Evolutionary conservation across 2,113 vertebrate species (phyloP).

Genomic region (Macrotus californicus): DNA sequence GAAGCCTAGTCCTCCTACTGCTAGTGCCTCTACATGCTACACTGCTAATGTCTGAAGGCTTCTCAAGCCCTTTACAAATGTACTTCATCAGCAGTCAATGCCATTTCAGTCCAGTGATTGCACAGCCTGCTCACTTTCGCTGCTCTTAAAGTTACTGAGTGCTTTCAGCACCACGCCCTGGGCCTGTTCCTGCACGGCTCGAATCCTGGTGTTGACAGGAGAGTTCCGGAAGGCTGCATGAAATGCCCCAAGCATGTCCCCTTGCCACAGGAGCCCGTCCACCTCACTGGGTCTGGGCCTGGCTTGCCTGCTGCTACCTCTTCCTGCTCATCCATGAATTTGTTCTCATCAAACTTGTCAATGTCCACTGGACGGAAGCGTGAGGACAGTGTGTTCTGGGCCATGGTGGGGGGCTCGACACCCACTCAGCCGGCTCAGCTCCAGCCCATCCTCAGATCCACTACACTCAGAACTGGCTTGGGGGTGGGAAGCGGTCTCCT

Average conservation of each 20-base stretch:
- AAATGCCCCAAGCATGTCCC: constrained; percentile 87
- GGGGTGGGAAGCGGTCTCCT: constrained; percentile 48
- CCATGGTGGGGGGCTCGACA: constrained; percentile 75
- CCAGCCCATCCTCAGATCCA: background rate
- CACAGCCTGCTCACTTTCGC: constrained; percentile 88
- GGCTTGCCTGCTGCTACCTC: constrained; percentile 81
- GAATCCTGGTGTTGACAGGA: constrained; percentile 81
- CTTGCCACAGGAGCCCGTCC: constrained; percentile 87
- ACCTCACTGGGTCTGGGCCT: constrained; percentile 87
- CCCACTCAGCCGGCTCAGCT: background rate
- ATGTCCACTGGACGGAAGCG: constrained; percentile 88
- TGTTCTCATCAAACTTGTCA: constrained; percentile 89
- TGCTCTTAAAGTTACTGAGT: constrained; percentile 87
- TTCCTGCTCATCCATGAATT: constrained; percentile 89
- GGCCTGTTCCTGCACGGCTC: constrained; percentile 85
- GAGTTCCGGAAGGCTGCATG: constrained; percentile 84
- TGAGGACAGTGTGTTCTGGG: constrained; percentile 85
- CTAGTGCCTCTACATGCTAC: constrained; percentile 91
- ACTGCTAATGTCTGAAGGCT: constrained; percentile 90
- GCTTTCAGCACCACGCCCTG: constrained; percentile 86
- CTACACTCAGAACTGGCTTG: background rate
- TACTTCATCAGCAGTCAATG: constrained; percentile 92
- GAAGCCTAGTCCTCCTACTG: constrained; percentile 87
- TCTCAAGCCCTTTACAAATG: constrained; percentile 92
- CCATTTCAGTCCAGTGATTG: constrained; percentile 87